Evolutionary conservation across 2,888 invertebrate species (phyloP).

Genomic region (Chloromyia formosa): DNA sequence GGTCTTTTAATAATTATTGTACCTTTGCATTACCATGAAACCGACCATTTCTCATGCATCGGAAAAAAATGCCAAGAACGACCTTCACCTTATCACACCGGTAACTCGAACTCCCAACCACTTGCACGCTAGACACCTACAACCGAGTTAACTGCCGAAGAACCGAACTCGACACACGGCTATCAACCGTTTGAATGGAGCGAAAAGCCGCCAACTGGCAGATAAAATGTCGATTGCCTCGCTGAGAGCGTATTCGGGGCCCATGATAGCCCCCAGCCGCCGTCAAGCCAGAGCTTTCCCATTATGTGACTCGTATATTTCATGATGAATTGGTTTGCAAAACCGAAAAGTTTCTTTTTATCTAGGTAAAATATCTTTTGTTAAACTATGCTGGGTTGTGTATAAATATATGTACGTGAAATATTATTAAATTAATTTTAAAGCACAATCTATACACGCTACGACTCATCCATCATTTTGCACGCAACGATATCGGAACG

Average conservation of each 20-base stretch:
- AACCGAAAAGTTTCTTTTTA: too few species aligned
- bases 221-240: background rate
- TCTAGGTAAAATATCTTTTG: too few species aligned
- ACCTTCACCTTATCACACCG: conserved; percentile 4
- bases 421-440: too few species aligned
- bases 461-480: too few species aligned
- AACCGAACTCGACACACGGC: background rate
- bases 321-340: too few species aligned
- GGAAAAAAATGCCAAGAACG: background rate
- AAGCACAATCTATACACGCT: too few species aligned
- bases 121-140: background rate
- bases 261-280: background rate
- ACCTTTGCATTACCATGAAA: background rate
- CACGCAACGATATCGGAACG: too few species aligned
- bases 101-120: background rate
- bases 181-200: conserved; percentile 8
- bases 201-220: background rate
- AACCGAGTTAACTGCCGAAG: background rate
- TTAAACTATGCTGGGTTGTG: too few species aligned
- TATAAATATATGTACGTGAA: too few species aligned
- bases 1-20: background rate
- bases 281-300: background rate
- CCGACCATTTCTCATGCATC: too few species aligned
- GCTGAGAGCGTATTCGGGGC: background rate
- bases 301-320: background rate